Conservation (phyloP, 2,888 invertebrate genomes). For the Parochlus steinenii region DNA sequence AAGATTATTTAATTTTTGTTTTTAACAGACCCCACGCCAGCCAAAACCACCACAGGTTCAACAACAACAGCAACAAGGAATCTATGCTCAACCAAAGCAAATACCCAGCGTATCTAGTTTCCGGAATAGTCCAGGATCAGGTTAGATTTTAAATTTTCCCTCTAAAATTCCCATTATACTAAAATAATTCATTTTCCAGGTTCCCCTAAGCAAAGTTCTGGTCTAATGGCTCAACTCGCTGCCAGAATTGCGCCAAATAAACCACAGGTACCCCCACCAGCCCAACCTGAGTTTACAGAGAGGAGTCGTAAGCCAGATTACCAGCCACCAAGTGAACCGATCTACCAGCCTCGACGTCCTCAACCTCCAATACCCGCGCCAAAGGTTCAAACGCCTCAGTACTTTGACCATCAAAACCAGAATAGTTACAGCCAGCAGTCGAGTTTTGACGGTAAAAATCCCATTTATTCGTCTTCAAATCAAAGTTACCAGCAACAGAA, state of each 20-base stretch:
- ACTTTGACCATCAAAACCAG: constrained; percentile 19
- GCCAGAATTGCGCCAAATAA: constrained; percentile 22
- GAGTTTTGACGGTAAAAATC: constrained; percentile 20
- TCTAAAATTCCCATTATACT: neutral
- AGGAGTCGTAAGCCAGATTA: constrained; percentile 17
- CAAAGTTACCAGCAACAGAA: constrained; percentile 23
- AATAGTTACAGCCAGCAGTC: constrained; percentile 20
- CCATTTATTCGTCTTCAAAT: constrained; percentile 38
- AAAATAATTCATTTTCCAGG: neutral
- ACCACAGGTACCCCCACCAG: constrained; percentile 13
- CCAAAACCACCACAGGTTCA: constrained; percentile 17
- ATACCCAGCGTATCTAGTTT: constrained; percentile 30
- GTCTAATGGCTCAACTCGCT: constrained; percentile 30
- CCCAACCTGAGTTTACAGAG: no score
- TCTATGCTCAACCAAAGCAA: constrained; percentile 31
- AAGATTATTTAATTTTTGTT: neutral
- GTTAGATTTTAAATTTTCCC: neutral
- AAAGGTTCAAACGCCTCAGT: constrained; percentile 19
- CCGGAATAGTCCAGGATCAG: constrained; percentile 24
- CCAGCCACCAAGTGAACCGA: constrained; percentile 10
- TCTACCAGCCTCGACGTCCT: constrained; percentile 13
- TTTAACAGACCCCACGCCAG: constrained; percentile 8
- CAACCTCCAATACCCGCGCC: constrained; percentile 17
- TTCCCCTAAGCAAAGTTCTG: constrained; percentile 28
- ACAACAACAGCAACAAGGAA: constrained; percentile 20